Evolutionary conservation across 2,113 vertebrate genomes (phyloP).

Genomic region (Centrocercus urophasianus): DNA sequence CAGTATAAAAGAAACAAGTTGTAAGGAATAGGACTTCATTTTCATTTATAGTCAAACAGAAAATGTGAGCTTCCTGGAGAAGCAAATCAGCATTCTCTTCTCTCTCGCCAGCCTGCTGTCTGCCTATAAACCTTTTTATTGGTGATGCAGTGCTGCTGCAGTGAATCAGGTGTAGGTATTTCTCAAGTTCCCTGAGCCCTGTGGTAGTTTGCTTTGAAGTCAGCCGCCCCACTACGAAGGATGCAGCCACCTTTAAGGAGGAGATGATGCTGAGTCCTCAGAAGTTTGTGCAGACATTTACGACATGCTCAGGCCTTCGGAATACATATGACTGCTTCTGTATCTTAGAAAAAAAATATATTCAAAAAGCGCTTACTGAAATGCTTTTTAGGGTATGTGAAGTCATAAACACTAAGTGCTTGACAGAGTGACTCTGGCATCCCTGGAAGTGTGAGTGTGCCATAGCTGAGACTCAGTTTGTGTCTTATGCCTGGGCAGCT

Average conservation of each 20-base stretch:
- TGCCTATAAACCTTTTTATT: constrained; percentile 1
- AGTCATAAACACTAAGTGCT: background rate
- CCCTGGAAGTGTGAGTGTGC: background rate
- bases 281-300: background rate
- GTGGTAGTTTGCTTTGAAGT: background rate
- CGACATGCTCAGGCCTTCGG: background rate
- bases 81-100: background rate
- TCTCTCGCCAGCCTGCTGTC: background rate
- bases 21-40: background rate
- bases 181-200: background rate
- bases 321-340: background rate
- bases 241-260: background rate
- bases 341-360: background rate
- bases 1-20: background rate
- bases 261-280: background rate
- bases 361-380: background rate
- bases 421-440: background rate
- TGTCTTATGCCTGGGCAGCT: background rate
- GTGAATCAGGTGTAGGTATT: background rate
- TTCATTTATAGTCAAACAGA: background rate
- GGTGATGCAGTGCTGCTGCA: background rate
- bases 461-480: background rate
- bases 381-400: background rate
- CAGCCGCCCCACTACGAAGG: background rate
- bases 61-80: background rate